A percentile compares a stretch with the other conserved stretches of the same genome.
Evolutionary conservation across 2,888 invertebrate genomes (phyloP).

Genomic region (Dioctria linearis): DNA sequence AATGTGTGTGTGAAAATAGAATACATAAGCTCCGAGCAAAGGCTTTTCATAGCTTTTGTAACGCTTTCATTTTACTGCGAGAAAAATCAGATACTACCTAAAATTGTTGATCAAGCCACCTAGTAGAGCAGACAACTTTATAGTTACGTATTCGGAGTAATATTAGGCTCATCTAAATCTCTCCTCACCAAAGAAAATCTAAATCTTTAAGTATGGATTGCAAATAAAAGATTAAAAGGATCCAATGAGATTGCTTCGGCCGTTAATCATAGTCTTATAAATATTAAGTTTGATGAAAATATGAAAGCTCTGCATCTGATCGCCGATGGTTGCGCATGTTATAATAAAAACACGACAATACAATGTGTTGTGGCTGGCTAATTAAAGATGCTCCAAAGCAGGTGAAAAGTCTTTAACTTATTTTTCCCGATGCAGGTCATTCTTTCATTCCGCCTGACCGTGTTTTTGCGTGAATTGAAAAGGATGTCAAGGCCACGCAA

Average conservation of each 20-base stretch:
- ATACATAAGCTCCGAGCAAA: too few species aligned
- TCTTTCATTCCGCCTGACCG: slow-evolving; percentile 27
- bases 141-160: neutral
- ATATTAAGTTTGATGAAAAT: neutral
- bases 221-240: neutral
- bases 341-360: neutral
- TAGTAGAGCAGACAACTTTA: neutral
- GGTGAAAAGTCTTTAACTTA: neutral
- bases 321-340: neutral
- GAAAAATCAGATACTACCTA: neutral
- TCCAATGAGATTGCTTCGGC: neutral
- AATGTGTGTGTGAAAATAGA: too few species aligned
- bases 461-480: slow-evolving; percentile 37
- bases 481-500: neutral
- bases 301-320: neutral
- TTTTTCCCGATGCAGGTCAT: too few species aligned
- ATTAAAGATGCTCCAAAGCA: neutral
- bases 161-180: neutral
- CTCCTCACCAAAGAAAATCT: neutral
- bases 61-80: too few species aligned
- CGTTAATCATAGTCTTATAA: too few species aligned
- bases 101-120: neutral
- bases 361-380: neutral
- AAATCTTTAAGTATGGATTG: neutral
- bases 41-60: too few species aligned